phyloP scores from a whole-genome alignment of 1,140 invertebrate genomes.

The Holcopasites calliopsidis region DNA sequence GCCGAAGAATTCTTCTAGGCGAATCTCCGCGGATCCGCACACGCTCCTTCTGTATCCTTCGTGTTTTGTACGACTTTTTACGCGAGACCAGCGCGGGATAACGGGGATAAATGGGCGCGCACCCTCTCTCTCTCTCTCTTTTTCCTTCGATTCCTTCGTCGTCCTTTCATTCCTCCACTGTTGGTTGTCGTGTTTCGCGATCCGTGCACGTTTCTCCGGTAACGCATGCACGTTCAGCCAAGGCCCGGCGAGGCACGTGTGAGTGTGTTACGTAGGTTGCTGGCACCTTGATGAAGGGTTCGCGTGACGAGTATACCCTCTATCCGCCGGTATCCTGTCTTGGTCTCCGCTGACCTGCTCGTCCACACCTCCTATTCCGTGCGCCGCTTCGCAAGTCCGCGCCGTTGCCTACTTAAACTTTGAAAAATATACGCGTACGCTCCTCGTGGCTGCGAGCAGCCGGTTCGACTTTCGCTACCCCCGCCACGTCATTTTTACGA shows the following conservation, averaged over 20 bases:
- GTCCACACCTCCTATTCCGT: constrained; percentile 71
- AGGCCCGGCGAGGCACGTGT: constrained; percentile 64
- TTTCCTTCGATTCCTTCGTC: constrained; percentile 3
- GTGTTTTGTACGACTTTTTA: not conserved
- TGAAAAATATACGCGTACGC: constrained; percentile 54
- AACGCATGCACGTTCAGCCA: constrained; percentile 60
- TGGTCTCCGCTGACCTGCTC: constrained; percentile 72
- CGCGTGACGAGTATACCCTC: constrained; percentile 77
- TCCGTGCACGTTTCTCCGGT: constrained; percentile 53
- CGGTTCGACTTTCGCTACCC: not conserved
- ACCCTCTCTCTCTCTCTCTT: not conserved
- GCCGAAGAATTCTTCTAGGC: not conserved
- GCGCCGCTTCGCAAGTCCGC: constrained; percentile 47
- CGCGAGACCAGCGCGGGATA: constrained; percentile 32
- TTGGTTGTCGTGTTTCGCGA: constrained; percentile 26
- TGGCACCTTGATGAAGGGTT: constrained; percentile 77
- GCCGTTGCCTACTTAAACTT: constrained; percentile 58
- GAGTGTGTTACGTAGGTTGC: constrained; percentile 73
- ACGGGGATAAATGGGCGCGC: constrained; percentile 54
- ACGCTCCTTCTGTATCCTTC: not conserved
- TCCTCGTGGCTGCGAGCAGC: not conserved
- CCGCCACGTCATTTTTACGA: not conserved
- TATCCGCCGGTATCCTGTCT: constrained; percentile 75
- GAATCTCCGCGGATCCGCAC: not conserved
- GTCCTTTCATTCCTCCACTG: constrained; percentile 41